phyloP scores from a whole-genome alignment of 2,888 invertebrate genomes.

The Perithous albicinctus region DNA sequence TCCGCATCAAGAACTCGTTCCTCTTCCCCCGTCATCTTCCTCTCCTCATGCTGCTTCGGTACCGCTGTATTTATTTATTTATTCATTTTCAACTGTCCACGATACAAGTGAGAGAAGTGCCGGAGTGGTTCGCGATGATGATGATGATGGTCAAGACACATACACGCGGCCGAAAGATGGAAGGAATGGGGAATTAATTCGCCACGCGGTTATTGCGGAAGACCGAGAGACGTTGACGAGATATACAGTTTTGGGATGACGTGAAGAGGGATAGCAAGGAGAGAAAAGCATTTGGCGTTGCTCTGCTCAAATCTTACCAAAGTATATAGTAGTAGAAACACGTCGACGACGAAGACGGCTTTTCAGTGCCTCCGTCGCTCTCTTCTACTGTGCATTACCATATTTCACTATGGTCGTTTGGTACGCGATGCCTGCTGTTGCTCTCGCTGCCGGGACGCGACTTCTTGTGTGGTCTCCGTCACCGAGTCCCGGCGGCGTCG shows the following conservation, averaged over 20 bases:
- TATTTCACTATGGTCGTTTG: constrained; percentile 84
- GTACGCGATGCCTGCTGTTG: constrained; percentile 68
- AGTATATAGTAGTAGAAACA: background rate
- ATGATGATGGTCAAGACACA: constrained; percentile 26
- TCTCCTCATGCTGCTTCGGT: constrained; percentile 1
- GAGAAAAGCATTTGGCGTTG: constrained; percentile 35
- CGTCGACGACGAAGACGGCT: constrained; percentile 30
- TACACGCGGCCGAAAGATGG: background rate
- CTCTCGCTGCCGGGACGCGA: constrained; percentile 47
- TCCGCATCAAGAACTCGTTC: constrained; percentile 48
- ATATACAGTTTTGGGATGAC: constrained; percentile 27
- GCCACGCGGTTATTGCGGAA: constrained; percentile 46
- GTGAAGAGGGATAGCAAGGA: background rate
- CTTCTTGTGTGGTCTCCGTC: constrained; percentile 80
- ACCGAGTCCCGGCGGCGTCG: constrained; percentile 76
- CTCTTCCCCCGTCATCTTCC: constrained; percentile 34
- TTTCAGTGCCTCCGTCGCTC: constrained; percentile 51
- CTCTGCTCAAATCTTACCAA: background rate
- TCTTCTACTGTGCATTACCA: constrained; percentile 79
- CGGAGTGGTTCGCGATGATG: constrained; percentile 38
- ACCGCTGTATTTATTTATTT: constrained; percentile 39
- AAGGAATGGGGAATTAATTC: constrained; percentile 31
- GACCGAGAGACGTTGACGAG: constrained; percentile 50
- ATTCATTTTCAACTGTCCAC: constrained; percentile 48
- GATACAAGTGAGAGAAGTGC: constrained; percentile 36